Evolutionary conservation across 2,113 vertebrate genomes (phyloP), one percentile per base, ranked within the genome.

Genomic region (Amphiprion ocellaris): DNA sequence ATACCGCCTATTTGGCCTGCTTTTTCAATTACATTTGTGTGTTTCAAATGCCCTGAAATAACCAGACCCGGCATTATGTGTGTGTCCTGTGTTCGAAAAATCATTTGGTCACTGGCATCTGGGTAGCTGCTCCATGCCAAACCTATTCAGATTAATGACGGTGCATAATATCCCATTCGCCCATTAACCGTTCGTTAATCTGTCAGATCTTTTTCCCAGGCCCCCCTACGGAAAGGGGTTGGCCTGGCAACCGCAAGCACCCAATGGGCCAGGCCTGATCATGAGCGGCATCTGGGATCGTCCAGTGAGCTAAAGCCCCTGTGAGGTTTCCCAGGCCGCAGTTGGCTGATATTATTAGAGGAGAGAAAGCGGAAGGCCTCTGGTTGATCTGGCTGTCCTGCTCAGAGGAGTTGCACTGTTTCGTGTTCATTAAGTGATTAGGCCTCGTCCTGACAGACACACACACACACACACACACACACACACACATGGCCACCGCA

Each of bases 341-440:
- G 59, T 89, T 90, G 89, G 87, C 55, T 76, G 80, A 68, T 93
- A 92, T 95, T 94, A 91, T 86, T 92, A 92, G 92, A 87, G 50
- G 30, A 74, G 75, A 70, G 83, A 79, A 83, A 79, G 88, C 58
- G 71, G 81, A 91, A 90, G 90, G 68, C 81, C 79, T 79, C 50
- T 62, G 84, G 81, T 89, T 90, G 90, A 92, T 91, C 93, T 90
- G 90, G 77, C 74, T 58, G 83, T 90, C 87, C 89, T 90, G 81
- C 81, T 78, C 78, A 82, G 77, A 89, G 87, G 81, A 83, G 70
- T 73, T 78, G 81, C 83, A 79, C 88, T 89, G 85, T 80, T 92
- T 52, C 52, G 10, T 87, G 87, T 92, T 93, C 94, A 94, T 95
- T 94, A 95, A 94, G 94, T 93, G 94, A 95, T 95, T 95, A 95